phyloP scores from a whole-genome alignment of 2,888 invertebrate genomes.

The Hirtodrosophila cameraria region DNA sequence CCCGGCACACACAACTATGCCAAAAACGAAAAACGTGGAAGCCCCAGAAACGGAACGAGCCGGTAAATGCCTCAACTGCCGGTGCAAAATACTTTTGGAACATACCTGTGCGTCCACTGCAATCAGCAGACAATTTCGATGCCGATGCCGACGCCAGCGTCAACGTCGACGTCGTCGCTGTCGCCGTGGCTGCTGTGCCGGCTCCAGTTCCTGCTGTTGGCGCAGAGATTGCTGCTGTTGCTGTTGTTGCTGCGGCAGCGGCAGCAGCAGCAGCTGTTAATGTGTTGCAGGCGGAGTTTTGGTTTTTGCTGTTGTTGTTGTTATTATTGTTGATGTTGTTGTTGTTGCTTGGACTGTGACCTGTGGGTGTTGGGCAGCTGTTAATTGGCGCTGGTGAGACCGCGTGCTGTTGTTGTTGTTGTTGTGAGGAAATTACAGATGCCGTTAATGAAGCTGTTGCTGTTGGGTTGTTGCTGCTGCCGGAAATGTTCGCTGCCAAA shows the following conservation, averaged over 20 bases:
- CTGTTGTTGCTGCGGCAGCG: conserved; percentile 47
- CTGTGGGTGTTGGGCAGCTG: conserved; percentile 76
- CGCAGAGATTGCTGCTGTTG: conserved; percentile 43
- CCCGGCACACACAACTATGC: conserved; percentile 75
- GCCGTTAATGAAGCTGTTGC: conserved; percentile 79
- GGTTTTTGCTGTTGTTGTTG: conserved; percentile 49
- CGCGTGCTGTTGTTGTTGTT: conserved; percentile 59
- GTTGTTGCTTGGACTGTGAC: conserved; percentile 58
- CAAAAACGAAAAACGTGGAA: conserved; percentile 78
- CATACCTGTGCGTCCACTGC: conserved; percentile 88
- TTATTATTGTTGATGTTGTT: conserved; percentile 29
- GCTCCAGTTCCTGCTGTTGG: conserved; percentile 53
- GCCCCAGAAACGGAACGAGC: conserved; percentile 61
- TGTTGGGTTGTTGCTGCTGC: conserved; percentile 56
- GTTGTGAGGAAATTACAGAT: conserved; percentile 62
- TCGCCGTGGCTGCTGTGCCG: conserved; percentile 38
- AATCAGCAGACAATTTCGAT: conserved; percentile 85
- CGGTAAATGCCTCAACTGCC: conserved; percentile 77
- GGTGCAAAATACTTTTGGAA: conserved; percentile 79
- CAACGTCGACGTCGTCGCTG: conserved; percentile 8
- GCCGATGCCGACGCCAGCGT: conserved; percentile 50
- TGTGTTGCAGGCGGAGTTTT: conserved; percentile 73
- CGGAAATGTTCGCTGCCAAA: conserved; percentile 61
- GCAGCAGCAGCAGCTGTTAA: conserved; percentile 67
- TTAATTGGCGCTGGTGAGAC: conserved; percentile 67